phyloP scores from a whole-genome alignment of 2,888 invertebrate species.

The Erebia palarica region DNA sequence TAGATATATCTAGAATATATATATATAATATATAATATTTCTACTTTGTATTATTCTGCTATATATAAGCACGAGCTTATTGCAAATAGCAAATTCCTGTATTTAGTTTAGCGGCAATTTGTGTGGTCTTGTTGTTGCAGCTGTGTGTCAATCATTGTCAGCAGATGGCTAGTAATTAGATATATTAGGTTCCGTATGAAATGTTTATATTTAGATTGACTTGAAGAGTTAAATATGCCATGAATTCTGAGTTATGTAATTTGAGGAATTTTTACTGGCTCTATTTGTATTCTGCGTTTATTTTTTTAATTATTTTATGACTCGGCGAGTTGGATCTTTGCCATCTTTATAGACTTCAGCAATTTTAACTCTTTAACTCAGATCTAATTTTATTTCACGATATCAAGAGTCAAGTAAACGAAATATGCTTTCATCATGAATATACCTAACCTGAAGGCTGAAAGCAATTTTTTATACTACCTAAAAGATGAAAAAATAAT shows the following conservation, averaged over 20 bases:
- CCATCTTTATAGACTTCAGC: neutral
- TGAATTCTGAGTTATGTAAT: neutral
- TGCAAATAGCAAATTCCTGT: constrained; percentile 8
- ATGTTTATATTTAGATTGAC: constrained; percentile 19
- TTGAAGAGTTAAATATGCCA: constrained; percentile 6
- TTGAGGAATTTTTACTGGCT: constrained; percentile 3
- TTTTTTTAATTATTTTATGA: neutral
- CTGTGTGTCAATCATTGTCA: constrained; percentile 30
- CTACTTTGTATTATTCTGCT: too few species aligned
- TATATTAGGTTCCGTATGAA: constrained; percentile 16
- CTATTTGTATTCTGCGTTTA: neutral
- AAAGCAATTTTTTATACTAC: too few species aligned
- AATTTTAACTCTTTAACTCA: neutral
- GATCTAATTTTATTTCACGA: neutral
- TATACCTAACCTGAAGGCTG: neutral
- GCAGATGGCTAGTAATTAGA: constrained; percentile 27
- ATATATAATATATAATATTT: too few species aligned
- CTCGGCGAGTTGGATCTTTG: constrained; percentile 7
- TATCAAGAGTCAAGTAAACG: neutral
- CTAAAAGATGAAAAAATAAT: too few species aligned
- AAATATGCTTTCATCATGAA: neutral
- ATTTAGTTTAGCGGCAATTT: constrained; percentile 19
- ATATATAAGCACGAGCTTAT: neutral
- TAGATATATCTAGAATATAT: too few species aligned
- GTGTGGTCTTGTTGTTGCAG: constrained; percentile 29